Conservation (phyloP, 2,888 invertebrate species). For the Schizaphis graminum region DNA sequence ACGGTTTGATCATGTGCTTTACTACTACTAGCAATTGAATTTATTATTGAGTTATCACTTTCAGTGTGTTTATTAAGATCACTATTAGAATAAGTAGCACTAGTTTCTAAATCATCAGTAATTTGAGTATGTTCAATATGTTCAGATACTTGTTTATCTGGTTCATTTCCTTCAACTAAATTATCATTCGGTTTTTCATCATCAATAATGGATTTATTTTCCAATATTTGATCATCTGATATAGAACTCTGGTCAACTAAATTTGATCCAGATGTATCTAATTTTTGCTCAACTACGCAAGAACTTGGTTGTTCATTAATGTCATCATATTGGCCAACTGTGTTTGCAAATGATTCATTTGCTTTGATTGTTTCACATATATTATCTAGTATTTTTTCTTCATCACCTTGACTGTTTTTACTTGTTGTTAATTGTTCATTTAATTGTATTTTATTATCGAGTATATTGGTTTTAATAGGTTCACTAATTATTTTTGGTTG, state of each 20-base stretch:
- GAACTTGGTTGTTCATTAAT: slow-evolving; percentile 9
- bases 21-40: background rate
- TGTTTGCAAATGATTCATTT: background rate
- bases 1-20: slow-evolving; percentile 29
- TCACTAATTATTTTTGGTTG: background rate
- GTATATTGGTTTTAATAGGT: background rate
- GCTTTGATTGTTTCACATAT: background rate
- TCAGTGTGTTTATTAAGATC: background rate
- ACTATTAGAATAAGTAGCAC: slow-evolving; percentile 4
- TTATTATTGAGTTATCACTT: background rate
- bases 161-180: background rate
- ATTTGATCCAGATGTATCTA: slow-evolving; percentile 8
- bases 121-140: background rate
- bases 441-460: background rate
- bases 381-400: background rate
- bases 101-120: slow-evolving; percentile 2
- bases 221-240: background rate
- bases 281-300: slow-evolving; percentile 18
- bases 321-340: background rate
- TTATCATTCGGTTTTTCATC: background rate
- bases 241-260: background rate
- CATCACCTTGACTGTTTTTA: background rate
- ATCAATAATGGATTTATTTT: background rate
- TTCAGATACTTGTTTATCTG: background rate
- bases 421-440: background rate